phyloP scores from a whole-genome alignment of 2,888 invertebrate species.

The Dromius quadrimaculatus region DNA sequence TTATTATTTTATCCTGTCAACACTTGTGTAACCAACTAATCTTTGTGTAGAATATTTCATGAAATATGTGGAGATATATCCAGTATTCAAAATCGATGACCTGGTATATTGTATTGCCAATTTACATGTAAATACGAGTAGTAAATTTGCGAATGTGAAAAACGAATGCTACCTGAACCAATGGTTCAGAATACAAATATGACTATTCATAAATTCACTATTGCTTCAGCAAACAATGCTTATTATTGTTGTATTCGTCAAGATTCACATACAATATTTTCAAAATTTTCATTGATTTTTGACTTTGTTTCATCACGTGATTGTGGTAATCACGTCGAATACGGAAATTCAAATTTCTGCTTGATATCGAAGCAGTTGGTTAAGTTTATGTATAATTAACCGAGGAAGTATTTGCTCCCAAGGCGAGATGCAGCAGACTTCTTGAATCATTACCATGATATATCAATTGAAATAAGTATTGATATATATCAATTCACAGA shows the following conservation, averaged over 20 bases:
- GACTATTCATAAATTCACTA: constrained; percentile 19
- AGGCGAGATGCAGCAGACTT: no score
- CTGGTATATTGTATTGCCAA: constrained; percentile 25
- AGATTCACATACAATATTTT: neutral
- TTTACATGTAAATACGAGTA: constrained; percentile 31
- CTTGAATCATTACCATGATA: no score
- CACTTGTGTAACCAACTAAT: neutral
- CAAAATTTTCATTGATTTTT: no score
- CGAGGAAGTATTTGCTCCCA: no score
- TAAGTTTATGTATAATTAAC: no score
- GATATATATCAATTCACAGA: no score
- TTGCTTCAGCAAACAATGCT: constrained; percentile 31
- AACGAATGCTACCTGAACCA: constrained; percentile 22
- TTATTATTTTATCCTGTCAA: no score
- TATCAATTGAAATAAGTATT: no score
- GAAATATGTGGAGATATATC: neutral
- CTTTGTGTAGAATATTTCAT: neutral
- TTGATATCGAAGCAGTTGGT: no score
- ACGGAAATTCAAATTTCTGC: no score
- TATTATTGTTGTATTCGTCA: constrained; percentile 5
- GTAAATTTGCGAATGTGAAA: constrained; percentile 19
- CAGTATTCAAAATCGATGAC: constrained; percentile 17
- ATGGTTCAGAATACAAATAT: constrained; percentile 11
- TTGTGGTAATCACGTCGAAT: no score
- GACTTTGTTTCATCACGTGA: no score